phyloP scores from a whole-genome alignment of 2,113 vertebrate species.

The Psammodynastes pulverulentus region DNA sequence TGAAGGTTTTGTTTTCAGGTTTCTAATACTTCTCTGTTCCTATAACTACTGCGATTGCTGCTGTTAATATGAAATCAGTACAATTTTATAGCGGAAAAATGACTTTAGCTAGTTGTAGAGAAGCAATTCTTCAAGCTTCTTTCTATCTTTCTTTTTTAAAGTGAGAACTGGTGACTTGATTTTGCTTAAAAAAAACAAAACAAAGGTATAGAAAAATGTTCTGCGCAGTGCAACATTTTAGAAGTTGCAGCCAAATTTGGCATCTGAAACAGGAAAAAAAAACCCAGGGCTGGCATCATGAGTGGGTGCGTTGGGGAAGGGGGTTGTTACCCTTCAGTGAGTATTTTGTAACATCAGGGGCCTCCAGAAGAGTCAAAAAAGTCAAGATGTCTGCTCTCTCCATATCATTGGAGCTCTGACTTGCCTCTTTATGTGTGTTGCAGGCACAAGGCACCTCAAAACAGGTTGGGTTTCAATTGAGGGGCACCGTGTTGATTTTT shows the following conservation, averaged over 20 bases:
- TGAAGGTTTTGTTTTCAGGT: conserved; percentile 79
- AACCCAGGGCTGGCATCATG: conserved; percentile 16
- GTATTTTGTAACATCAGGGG: conserved; percentile 68
- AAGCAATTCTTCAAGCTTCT: conserved; percentile 66
- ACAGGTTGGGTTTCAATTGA: not conserved
- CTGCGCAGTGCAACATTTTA: conserved; percentile 50
- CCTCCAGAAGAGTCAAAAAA: not conserved
- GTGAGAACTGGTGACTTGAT: conserved; percentile 69
- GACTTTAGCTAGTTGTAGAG: conserved; percentile 67
- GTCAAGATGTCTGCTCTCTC: not conserved
- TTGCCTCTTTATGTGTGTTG: not conserved
- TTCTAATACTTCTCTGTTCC: conserved; percentile 64
- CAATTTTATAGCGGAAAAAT: conserved; percentile 76
- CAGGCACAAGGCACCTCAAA: not conserved
- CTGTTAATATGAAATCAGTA: conserved; percentile 76
- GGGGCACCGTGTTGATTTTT: not conserved
- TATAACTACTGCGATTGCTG: conserved; percentile 68
- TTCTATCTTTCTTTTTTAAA: conserved; percentile 55
- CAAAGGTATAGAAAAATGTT: conserved; percentile 58
- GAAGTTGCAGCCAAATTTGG: conserved; percentile 69
- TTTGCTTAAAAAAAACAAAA: conserved; percentile 73
- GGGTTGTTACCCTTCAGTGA: conserved; percentile 46
- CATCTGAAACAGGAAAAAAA: conserved; percentile 36
- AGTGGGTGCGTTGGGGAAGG: not conserved
- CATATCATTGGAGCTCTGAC: not conserved